Evolutionary conservation across 2,797 vertebrate genomes (phyloP).

Genomic region (Scyliorhinus canicula): DNA sequence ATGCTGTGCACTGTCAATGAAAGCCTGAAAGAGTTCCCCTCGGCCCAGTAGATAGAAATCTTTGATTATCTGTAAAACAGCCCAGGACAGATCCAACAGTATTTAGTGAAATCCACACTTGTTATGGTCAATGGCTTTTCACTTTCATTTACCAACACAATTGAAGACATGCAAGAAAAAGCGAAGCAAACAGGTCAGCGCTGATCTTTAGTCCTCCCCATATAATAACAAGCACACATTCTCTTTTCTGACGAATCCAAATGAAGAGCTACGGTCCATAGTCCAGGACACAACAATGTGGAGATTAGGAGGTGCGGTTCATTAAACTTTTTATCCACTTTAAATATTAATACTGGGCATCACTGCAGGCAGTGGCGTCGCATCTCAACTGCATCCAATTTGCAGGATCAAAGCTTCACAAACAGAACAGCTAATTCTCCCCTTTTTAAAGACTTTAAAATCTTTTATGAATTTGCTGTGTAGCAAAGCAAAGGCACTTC

Average conservation of each 20-base stretch:
- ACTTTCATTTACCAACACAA: background rate
- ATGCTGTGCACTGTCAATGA: constrained; percentile 92
- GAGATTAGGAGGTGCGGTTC: background rate
- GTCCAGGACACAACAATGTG: background rate
- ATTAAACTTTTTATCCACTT: background rate
- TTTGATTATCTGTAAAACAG: constrained; percentile 79
- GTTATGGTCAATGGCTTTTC: background rate
- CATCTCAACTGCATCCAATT: background rate
- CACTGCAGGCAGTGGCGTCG: background rate
- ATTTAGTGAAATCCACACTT: background rate
- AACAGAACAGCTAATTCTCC: background rate
- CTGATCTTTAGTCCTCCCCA: background rate
- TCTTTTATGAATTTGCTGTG: background rate
- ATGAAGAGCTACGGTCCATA: background rate
- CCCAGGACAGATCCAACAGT: background rate
- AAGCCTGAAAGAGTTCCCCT: constrained; percentile 93
- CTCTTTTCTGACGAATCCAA: background rate
- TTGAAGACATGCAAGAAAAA: background rate
- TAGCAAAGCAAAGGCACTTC: background rate
- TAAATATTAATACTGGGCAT: background rate
- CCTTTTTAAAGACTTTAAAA: background rate
- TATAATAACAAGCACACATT: background rate
- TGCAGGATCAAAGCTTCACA: background rate
- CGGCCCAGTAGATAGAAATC: constrained; percentile 94
- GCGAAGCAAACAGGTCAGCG: background rate